A percentile compares a stretch with the other conserved stretches of the same genome.
phyloP scores from a whole-genome alignment of 2,113 vertebrate species.

The Arothron firmamentum region DNA sequence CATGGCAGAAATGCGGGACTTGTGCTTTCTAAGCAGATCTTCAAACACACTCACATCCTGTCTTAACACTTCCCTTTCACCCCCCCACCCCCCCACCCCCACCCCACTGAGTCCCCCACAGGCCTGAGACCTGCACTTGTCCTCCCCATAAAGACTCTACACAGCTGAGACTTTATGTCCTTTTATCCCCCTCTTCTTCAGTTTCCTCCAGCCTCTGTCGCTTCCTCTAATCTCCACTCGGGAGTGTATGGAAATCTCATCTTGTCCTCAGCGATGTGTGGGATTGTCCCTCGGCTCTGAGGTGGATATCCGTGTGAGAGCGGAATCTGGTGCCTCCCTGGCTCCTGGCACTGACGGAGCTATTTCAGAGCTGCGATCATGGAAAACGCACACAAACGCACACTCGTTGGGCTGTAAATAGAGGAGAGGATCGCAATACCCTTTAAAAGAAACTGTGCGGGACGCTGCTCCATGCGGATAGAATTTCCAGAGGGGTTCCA shows the following conservation, averaged over 20 bases:
- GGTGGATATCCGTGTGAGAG: conserved; percentile 31
- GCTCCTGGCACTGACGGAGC: conserved; percentile 38
- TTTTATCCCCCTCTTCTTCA: conserved; percentile 20
- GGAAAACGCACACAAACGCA: conserved; percentile 27
- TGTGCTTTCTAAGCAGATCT: conserved; percentile 30
- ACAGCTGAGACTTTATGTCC: conserved; percentile 11
- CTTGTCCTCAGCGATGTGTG: conserved; percentile 1
- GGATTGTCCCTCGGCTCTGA: conserved; percentile 12
- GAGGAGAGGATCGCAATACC: conserved; percentile 38
- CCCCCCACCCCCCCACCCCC: conserved; percentile 31
- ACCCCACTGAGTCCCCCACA: conserved; percentile 25
- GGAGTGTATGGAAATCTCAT: conserved; percentile 37
- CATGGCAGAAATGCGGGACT: conserved; percentile 40
- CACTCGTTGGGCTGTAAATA: conserved; percentile 40
- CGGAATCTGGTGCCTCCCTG: conserved; percentile 47
- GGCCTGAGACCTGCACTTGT: conserved; percentile 1
- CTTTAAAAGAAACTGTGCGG: conserved; percentile 38
- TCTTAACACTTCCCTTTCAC: conserved; percentile 26
- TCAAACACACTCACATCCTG: conserved; percentile 36
- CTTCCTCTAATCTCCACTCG: conserved; percentile 24
- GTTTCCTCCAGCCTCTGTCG: conserved; percentile 22
- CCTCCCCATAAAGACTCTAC: conserved; percentile 30
- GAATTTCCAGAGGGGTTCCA: conserved; percentile 39
- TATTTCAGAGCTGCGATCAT: conserved; percentile 53
- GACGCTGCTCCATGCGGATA: conserved; percentile 35